These are phyloP conservation scores for Mohoua ochrocephala DNA, from an alignment of 2,113 vertebrate genomes.

Conservation along the genomic window DNA sequence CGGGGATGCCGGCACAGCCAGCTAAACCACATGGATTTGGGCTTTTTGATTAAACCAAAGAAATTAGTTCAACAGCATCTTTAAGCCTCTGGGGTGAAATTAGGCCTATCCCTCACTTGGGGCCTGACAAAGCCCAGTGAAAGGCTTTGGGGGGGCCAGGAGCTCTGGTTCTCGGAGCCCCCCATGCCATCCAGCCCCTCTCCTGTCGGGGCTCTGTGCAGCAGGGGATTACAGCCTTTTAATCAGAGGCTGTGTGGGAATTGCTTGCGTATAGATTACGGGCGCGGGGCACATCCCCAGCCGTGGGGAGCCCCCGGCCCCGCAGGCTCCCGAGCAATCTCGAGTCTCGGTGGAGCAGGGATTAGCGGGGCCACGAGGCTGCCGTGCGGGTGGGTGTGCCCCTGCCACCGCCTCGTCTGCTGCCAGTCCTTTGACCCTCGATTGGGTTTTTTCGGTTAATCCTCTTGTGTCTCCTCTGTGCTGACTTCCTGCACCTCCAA, in stretches of 20 bases:
- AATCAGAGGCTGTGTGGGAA: slow-evolving; percentile 15
- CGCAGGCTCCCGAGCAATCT: not conserved
- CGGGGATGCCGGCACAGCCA: fast-evolving
- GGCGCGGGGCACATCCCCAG: not conserved
- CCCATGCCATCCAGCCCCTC: not conserved
- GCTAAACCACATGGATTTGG: not conserved
- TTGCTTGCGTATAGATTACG: not conserved
- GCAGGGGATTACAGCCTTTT: slow-evolving; percentile 14
- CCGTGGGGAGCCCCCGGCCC: not conserved
- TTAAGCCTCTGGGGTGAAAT: not conserved
- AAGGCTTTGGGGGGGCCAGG: not conserved
- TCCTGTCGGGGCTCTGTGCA: not conserved
- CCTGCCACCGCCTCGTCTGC: not conserved
- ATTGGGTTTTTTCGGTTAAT: not conserved
- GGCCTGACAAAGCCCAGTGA: not conserved
- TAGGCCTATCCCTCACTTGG: not conserved
- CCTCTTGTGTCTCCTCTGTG: not conserved
- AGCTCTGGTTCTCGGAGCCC: not conserved
- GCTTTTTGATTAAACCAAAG: slow-evolving; percentile 38
- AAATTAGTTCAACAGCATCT: not conserved
- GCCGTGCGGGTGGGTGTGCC: fast-evolving
- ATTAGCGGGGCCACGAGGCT: not conserved
- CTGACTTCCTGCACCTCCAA: not conserved
- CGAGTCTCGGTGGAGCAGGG: not conserved
- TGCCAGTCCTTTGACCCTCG: not conserved